Conservation (phyloP, 2,888 invertebrate species). For the Eupithecia centaureata region DNA sequence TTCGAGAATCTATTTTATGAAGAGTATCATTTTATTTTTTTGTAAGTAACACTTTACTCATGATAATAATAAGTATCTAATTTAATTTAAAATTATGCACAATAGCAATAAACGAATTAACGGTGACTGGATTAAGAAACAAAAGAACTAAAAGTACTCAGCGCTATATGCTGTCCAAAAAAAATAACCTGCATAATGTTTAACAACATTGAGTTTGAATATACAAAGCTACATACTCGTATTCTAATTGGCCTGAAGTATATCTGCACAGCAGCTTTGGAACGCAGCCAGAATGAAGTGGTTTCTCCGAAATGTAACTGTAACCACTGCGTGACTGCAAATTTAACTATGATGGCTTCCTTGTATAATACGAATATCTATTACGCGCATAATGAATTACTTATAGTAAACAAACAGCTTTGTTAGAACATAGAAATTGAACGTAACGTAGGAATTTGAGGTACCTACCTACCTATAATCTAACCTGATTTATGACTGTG, state of each 20-base stretch:
- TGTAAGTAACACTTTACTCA: background rate
- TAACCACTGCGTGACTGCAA: slow-evolving; percentile 50
- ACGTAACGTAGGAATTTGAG: background rate
- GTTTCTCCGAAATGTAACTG: slow-evolving; percentile 64
- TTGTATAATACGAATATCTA: slow-evolving; percentile 49
- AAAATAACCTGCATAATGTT: slow-evolving; percentile 38
- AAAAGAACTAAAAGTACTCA: background rate
- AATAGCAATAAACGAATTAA: background rate
- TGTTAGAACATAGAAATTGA: background rate
- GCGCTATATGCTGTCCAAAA: no score
- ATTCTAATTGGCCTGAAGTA: slow-evolving; percentile 59
- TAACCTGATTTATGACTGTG: background rate
- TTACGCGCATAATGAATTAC: slow-evolving; percentile 31
- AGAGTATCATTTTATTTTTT: background rate
- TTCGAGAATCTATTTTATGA: background rate
- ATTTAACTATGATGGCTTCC: slow-evolving; percentile 61
- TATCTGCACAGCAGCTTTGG: slow-evolving; percentile 60
- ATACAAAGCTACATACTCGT: slow-evolving; percentile 38
- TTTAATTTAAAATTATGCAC: background rate
- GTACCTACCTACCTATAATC: background rate
- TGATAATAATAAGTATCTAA: background rate
- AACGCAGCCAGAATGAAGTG: slow-evolving; percentile 60
- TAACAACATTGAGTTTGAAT: slow-evolving; percentile 57
- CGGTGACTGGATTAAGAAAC: background rate
- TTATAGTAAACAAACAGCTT: background rate